phyloP scores from a whole-genome alignment of 2,113 vertebrate species.

The Tapirus terrestris region DNA sequence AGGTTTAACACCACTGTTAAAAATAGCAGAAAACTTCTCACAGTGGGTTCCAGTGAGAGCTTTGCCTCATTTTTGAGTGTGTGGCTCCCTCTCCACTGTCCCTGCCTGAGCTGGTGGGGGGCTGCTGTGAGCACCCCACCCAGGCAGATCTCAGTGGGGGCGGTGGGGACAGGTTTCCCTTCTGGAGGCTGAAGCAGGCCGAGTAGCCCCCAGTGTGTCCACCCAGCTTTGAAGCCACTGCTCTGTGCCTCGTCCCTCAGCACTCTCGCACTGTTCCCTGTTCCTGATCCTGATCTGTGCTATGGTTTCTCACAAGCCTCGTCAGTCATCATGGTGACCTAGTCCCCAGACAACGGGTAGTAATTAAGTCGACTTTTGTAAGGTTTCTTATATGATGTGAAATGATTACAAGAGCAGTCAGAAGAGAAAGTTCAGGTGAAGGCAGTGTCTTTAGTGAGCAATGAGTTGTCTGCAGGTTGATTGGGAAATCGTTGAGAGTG shows the following conservation, averaged over 20 bases:
- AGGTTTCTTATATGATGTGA: not conserved
- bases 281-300: not conserved
- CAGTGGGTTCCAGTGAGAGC: not conserved
- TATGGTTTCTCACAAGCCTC: not conserved
- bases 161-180: not conserved
- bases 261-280: not conserved
- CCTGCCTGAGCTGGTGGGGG: not conserved
- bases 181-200: not conserved
- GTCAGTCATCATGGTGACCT: not conserved
- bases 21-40: not conserved
- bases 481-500: constrained; percentile 20
- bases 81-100: not conserved
- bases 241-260: too few species aligned
- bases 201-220: too few species aligned
- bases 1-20: constrained; percentile 8
- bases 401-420: not conserved
- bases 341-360: not conserved
- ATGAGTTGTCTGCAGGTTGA: not conserved
- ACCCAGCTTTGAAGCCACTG: not conserved
- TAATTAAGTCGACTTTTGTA: not conserved
- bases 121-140: not conserved
- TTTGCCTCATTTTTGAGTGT: not conserved
- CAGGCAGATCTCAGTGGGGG: not conserved
- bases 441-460: not conserved
- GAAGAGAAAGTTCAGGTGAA: not conserved